These are phyloP conservation scores for Cyrtonyx montezumae DNA, from an alignment of 2,113 vertebrate species.

Conservation along the genomic window DNA sequence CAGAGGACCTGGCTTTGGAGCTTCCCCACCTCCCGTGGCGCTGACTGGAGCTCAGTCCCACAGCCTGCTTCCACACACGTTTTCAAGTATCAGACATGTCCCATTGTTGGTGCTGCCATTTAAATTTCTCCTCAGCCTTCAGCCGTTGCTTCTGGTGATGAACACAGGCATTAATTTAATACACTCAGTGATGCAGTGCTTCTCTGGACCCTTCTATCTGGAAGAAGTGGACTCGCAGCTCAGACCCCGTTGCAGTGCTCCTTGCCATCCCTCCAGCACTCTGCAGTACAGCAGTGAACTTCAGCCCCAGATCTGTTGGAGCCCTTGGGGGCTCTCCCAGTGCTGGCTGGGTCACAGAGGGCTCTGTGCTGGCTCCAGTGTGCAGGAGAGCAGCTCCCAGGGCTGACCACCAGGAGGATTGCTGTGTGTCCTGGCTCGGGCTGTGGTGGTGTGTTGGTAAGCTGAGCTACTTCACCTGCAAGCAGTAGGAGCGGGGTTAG, in stretches of 20 bases:
- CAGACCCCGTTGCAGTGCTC: fast-evolving
- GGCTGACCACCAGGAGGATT: fast-evolving
- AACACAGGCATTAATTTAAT: background rate
- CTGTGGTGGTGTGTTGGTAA: background rate
- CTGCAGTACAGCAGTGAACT: background rate
- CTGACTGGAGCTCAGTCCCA: constrained; percentile 15
- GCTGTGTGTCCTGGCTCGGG: background rate
- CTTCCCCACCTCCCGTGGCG: background rate
- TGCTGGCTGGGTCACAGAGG: background rate
- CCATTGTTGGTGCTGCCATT: background rate
- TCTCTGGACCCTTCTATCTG: background rate
- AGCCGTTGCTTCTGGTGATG: background rate
- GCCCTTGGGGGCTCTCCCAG: background rate
- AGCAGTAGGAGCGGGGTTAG: background rate
- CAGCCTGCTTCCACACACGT: background rate
- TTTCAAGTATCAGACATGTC: background rate
- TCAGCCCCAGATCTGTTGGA: background rate
- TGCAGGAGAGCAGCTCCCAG: fast-evolving
- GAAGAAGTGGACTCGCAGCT: fast-evolving
- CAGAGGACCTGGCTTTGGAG: constrained; percentile 16
- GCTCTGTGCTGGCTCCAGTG: background rate
- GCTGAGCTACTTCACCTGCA: background rate
- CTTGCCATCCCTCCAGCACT: background rate
- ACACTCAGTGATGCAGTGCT: background rate
- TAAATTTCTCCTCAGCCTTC: constrained; percentile 14